phyloP scores from a whole-genome alignment of 1,140 invertebrate species.

The Aphelenchoides fujianensis region DNA sequence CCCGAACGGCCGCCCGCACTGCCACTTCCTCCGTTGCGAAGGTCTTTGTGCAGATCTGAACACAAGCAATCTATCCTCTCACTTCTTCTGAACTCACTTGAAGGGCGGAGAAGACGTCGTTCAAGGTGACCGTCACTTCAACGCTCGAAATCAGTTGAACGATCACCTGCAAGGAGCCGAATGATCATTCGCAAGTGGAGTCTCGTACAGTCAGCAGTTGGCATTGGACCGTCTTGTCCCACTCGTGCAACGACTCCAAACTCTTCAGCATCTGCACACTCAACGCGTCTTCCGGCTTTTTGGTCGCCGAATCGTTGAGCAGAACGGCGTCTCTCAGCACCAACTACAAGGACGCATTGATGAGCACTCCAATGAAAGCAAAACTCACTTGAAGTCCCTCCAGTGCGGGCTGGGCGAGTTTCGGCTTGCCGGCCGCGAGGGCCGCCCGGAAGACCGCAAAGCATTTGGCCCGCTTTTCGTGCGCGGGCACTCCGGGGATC shows the following conservation, averaged over 20 bases:
- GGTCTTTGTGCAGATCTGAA: constrained; percentile 35
- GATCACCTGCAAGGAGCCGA: too few relatives aligned
- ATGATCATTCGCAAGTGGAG: too few relatives aligned
- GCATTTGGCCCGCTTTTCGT: constrained; percentile 32
- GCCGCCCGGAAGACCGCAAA: constrained; percentile 16
- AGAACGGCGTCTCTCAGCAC: constrained; percentile 25
- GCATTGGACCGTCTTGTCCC: constrained; percentile 35
- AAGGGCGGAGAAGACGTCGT: constrained; percentile 23
- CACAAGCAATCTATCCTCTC: constrained; percentile 18
- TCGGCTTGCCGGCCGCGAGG: constrained; percentile 19
- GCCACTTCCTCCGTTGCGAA: constrained; percentile 22
- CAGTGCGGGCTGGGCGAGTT: constrained; percentile 21
- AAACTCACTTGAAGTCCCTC: constrained; percentile 29
- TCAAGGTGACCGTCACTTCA: constrained; percentile 18
- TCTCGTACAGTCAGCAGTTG: constrained; percentile 31
- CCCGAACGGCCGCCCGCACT: constrained; percentile 31
- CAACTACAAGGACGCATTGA: constrained; percentile 12
- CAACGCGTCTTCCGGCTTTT: constrained; percentile 25
- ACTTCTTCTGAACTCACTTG: constrained; percentile 12
- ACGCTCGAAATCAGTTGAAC: constrained; percentile 29
- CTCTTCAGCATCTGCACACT: constrained; percentile 20
- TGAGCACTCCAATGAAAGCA: not conserved
- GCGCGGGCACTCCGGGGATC: constrained; percentile 26
- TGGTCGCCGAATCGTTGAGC: constrained; percentile 11
- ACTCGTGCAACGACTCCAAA: constrained; percentile 14